phyloP scores from a whole-genome alignment of 2,888 invertebrate species.

The Pomacea canaliculata region DNA sequence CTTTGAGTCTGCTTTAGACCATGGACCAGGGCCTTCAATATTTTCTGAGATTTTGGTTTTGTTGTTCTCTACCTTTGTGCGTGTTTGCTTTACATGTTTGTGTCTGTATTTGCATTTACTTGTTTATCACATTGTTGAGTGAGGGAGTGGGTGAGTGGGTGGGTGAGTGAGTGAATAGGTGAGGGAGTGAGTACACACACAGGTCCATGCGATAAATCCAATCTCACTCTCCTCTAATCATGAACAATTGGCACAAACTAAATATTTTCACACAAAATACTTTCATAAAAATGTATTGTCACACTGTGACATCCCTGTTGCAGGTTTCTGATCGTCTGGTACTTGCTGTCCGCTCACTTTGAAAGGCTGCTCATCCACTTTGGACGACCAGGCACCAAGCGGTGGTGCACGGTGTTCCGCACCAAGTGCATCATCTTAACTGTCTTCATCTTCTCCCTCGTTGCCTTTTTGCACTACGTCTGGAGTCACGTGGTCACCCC shows the following conservation, averaged over 20 bases:
- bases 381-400: constrained; percentile 27
- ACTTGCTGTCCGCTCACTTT: constrained; percentile 36
- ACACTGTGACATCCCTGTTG: neutral
- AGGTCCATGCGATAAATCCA: neutral
- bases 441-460: constrained; percentile 37
- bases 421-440: constrained; percentile 41
- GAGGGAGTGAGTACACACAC: neutral
- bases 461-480: constrained; percentile 37
- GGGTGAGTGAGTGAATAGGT: no score
- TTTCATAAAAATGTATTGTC: no score
- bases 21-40: no score
- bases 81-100: neutral
- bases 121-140: neutral
- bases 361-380: constrained; percentile 34
- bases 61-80: neutral
- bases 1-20: no score
- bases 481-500: constrained; percentile 36
- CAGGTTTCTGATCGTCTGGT: constrained; percentile 39
- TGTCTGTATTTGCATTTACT: neutral
- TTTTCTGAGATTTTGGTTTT: neutral
- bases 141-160: no score
- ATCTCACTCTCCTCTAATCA: neutral
- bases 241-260: neutral
- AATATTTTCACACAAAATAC: neutral
- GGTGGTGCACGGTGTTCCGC: constrained; percentile 39